These are phyloP conservation scores for Eremobia ochroleuca DNA, from an alignment of 2,888 invertebrate species.

Conservation along the genomic window DNA sequence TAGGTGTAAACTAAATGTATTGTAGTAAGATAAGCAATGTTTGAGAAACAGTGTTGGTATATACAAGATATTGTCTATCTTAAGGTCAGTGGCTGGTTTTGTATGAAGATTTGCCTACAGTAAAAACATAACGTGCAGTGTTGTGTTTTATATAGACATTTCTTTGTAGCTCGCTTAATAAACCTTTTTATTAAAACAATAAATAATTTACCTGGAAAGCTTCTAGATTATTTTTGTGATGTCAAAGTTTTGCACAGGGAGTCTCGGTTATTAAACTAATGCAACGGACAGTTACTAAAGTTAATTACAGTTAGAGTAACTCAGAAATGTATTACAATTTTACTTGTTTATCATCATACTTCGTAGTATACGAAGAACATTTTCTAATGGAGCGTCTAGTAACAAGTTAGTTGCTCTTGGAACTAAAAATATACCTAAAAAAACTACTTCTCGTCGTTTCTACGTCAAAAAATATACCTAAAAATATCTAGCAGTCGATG, in stretches of 20 bases:
- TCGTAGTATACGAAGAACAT: neutral
- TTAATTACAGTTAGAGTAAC: constrained; percentile 50
- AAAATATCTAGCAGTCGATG: neutral
- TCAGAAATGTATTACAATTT: neutral
- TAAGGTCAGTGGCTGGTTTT: neutral
- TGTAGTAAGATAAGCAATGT: constrained; percentile 35
- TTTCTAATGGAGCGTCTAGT: neutral
- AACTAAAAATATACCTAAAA: neutral
- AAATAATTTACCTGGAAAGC: constrained; percentile 31
- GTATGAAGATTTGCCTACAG: neutral
- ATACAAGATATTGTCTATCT: neutral
- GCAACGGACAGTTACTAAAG: constrained; percentile 48
- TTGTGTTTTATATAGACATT: neutral
- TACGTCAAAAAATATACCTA: neutral
- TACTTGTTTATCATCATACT: constrained; percentile 10
- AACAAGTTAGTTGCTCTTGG: neutral
- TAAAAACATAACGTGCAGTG: neutral
- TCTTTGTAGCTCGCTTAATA: neutral
- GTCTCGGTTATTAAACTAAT: constrained; percentile 49
- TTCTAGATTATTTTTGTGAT: constrained; percentile 36
- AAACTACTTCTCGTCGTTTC: no score
- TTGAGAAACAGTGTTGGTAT: neutral
- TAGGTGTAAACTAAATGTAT: constrained; percentile 52
- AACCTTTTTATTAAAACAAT: constrained; percentile 16
- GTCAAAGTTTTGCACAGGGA: constrained; percentile 34